Percentiles rank a stretch among this genome's conserved stretches.
These are phyloP conservation scores for Xenentodon cancila DNA, from an alignment of 2,797 vertebrate species.

Conservation along the genomic window DNA sequence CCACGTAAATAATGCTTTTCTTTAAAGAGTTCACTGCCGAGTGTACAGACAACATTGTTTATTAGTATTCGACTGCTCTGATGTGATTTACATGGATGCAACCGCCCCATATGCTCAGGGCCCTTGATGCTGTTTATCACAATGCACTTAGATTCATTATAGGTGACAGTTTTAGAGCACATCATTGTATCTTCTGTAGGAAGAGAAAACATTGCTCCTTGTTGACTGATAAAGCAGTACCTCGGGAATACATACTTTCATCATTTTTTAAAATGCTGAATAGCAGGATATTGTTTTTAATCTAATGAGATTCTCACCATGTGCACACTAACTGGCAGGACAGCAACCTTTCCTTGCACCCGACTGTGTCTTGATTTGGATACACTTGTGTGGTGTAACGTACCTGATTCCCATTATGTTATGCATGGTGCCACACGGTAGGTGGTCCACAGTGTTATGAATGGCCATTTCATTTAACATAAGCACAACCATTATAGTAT, in stretches of 20 bases:
- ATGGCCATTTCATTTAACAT: conserved; percentile 45
- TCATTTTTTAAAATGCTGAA: conserved; percentile 40
- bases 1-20: conserved; percentile 36
- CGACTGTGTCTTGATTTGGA: conserved; percentile 34
- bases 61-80: conserved; percentile 37
- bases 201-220: conserved; percentile 53
- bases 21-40: conserved; percentile 32
- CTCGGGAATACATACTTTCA: conserved; percentile 43
- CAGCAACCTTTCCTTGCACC: conserved; percentile 5
- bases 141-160: conserved; percentile 64
- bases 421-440: conserved; percentile 26
- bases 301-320: conserved; percentile 16
- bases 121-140: conserved; percentile 55
- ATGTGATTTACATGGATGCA: conserved; percentile 67
- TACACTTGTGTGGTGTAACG: conserved; percentile 18
- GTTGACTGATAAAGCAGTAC: conserved; percentile 48
- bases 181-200: conserved; percentile 54
- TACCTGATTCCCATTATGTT: conserved; percentile 31
- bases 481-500: conserved; percentile 10
- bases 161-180: conserved; percentile 75
- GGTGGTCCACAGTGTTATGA: conserved; percentile 35
- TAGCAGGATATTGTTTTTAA: conserved; percentile 38
- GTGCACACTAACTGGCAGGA: conserved; percentile 11
- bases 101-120: conserved; percentile 47
- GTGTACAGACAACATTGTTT: conserved; percentile 41